Base-by-base conservation (phyloP, 1,140 invertebrate genomes). In the Rhopalosiphum padi region DNA sequence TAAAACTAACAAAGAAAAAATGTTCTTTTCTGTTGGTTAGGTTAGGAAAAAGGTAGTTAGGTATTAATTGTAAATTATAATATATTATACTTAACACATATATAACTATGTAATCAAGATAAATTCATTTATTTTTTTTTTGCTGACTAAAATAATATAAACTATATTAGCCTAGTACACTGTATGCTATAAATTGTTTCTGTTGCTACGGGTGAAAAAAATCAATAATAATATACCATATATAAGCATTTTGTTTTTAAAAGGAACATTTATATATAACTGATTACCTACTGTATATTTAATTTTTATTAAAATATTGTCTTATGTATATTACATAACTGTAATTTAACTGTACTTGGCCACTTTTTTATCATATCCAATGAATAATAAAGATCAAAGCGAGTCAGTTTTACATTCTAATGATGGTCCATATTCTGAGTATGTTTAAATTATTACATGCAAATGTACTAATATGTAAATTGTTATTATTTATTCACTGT, bases 131-230 rank as follows among this genome's bases (percentile, higher is more conserved):
- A 9, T 85, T 85, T 11, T 41, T 41, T 43, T 3, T 85, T 85
- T 11, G 0, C n/a, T 6, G 18, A 21, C 25, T 22, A 77, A n/a
- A 77, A 85, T 41, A 85, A 85, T 43, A 11, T 43, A 41, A 41
- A 43, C 37, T 89, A 25, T 23, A 25, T 41, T 89, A 22, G 21
- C 35, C 9, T 89, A 55, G 21, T 89, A 55, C 35, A 55, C 88
- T 89, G 22, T 18, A 88, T 89, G 15, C 53, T 55, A 53, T 89
- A 3, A 55, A 41, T 30, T 77, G 41, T 82, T 91, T 82, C 60
- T 46, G 90, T 91, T 91, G 90, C 90, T 77, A 91, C 21, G 90
- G 90, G 41, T 35, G 37, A 82, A n/a, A 68, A 91, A n/a, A 91
- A 91, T 91, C 90, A 91, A 90, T 77, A 91, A 91, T 55, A 55